Evolutionary conservation across 2,797 vertebrate genomes (phyloP), one percentile per base, ranked within the genome.

Genomic region (Enteromius fasciolatus): DNA sequence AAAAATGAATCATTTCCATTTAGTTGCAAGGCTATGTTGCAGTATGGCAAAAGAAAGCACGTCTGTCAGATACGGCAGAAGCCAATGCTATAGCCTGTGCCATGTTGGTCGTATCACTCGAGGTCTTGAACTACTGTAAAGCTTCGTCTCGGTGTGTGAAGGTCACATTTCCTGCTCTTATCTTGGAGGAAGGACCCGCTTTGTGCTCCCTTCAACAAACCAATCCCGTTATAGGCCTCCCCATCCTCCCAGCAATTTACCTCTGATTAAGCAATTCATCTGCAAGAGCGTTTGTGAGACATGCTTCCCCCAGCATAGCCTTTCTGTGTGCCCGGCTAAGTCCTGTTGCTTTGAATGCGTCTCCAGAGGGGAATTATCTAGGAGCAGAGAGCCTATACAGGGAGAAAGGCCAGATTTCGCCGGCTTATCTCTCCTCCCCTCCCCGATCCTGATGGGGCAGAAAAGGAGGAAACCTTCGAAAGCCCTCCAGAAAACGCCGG

Each of bases 261-360:
- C 87, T 89, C 87, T 86, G 80, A 91, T 90, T 88, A 91, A 91
- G 85, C 86, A 85, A 83, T 87, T 88, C 78, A 86, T 86, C 87
- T 89, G 84, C 81, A 61, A 84, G 85, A 88, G 87, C 70, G 84
- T 72, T 84, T 82, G 78, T 70, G 77, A 87, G 83, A 63, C 64
- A 46, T 36, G 83, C 77, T 69, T 86, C 61, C 46, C 74, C 84
- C 78, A 64, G 68, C 50, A 17, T 23, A 77, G n/a, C 84, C 76
- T 86, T 72, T 75, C 50, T 86, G 82, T 86, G 78, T 76, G 76
- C 70, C 39, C 78, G 74, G 76, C 74, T 67, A 70, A 90, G 87
- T 88, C 75, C 82, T 86, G 77, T 86, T 72, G 79, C 86, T 87
- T 86, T 87, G 89, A 88, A 88, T 85, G 77, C 59, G 48, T 88